Evolutionary conservation across 1,140 invertebrate species (phyloP).

Genomic region (Hycleus phaleratus): DNA sequence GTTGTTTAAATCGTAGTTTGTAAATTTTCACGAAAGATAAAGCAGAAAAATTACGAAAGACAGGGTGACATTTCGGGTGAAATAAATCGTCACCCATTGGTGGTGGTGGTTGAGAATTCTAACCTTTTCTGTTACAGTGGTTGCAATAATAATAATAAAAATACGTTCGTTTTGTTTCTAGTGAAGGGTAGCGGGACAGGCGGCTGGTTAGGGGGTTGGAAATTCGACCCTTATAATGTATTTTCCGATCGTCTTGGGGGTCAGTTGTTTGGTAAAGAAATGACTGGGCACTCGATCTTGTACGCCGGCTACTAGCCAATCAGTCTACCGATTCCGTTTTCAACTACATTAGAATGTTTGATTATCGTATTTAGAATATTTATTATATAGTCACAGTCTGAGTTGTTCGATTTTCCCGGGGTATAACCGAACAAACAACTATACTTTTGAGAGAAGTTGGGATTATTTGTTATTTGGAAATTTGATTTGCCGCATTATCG

Average conservation of each 20-base stretch:
- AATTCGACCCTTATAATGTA: constrained; percentile 22
- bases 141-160: too few relatives aligned
- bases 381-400: constrained; percentile 28
- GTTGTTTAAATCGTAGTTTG: too few relatives aligned
- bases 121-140: too few relatives aligned
- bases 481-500: constrained; percentile 36
- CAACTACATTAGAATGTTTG: constrained; percentile 11
- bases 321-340: constrained; percentile 14
- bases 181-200: constrained; percentile 1
- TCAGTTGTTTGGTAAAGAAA: constrained; percentile 13
- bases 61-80: constrained; percentile 18
- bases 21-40: constrained; percentile 26
- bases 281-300: constrained; percentile 33
- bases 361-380: not conserved
- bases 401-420: constrained; percentile 21
- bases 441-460: constrained; percentile 23
- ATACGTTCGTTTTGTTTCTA: too few relatives aligned
- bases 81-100: too few relatives aligned
- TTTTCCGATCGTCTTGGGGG: constrained; percentile 22
- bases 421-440: constrained; percentile 30
- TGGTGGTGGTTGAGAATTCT: too few relatives aligned
- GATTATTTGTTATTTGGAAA: constrained; percentile 38
- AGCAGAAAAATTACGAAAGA: constrained; percentile 25
- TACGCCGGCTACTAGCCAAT: constrained; percentile 3
- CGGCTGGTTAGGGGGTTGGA: not conserved